Percentiles rank a stretch among this genome's conserved stretches.
These are phyloP conservation scores for Palloptera scutellata DNA, from an alignment of 2,888 invertebrate species.

Conservation along the genomic window DNA sequence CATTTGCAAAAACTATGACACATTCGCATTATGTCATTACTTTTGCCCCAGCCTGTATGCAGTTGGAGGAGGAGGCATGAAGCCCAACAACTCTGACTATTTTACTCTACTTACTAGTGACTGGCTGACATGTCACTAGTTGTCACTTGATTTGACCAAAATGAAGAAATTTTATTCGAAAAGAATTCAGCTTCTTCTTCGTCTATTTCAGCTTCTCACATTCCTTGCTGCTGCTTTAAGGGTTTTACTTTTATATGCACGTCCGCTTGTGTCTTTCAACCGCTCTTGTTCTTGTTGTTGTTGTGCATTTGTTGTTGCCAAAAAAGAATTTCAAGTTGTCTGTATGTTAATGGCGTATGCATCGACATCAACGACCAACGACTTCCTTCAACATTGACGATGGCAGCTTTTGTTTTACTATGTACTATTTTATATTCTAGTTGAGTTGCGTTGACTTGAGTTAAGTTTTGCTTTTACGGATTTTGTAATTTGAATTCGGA, in stretches of 20 bases:
- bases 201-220: not conserved
- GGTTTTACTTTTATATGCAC: not conserved
- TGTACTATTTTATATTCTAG: not conserved
- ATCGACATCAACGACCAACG: constrained; percentile 25
- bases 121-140: constrained; percentile 42
- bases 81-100: constrained; percentile 23
- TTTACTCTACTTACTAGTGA: not conserved
- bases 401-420: not conserved
- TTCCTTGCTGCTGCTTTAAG: not conserved
- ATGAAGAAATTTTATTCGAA: constrained; percentile 51
- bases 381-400: constrained; percentile 46
- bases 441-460: constrained; percentile 15
- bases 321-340: constrained; percentile 10
- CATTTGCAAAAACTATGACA: too few species aligned
- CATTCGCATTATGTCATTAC: too few species aligned
- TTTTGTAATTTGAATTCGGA: constrained; percentile 48
- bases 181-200: constrained; percentile 16
- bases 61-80: constrained; percentile 17
- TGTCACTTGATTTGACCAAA: constrained; percentile 58
- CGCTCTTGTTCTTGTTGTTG: not conserved
- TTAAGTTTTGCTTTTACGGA: constrained; percentile 46
- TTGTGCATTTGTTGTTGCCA: constrained; percentile 36
- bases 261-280: not conserved
- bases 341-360: constrained; percentile 17
- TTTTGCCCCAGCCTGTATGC: too few species aligned